Conservation (phyloP, 2,797 vertebrate species). For the Pitangus sulphuratus region DNA sequence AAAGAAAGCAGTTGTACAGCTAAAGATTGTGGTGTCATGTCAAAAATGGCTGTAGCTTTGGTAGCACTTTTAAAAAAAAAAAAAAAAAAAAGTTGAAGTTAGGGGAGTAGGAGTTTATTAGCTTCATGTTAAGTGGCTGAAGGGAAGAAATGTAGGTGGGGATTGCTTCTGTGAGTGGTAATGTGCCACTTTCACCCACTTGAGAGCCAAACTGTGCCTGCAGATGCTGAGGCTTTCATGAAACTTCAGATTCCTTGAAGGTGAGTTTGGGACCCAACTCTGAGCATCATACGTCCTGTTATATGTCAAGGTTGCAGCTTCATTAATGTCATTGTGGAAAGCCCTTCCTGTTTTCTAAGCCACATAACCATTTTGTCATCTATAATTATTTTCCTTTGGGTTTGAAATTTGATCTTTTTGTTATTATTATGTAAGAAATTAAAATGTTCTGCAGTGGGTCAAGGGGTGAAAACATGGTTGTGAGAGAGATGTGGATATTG, state of each 20-base stretch:
- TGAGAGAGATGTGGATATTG: not conserved
- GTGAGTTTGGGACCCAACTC: not conserved
- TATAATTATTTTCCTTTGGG: not conserved
- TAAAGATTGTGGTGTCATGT: rapidly evolving
- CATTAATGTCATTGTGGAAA: not conserved
- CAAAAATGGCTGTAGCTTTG: not conserved
- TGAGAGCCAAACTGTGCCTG: not conserved
- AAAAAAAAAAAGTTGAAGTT: not conserved
- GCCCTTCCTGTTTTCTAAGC: not conserved
- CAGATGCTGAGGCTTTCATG: not conserved
- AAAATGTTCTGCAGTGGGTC: not conserved
- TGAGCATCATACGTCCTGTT: not conserved
- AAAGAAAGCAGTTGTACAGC: not conserved
- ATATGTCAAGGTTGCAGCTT: not conserved
- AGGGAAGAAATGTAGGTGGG: not conserved
- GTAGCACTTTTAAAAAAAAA: not conserved
- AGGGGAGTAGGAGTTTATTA: not conserved
- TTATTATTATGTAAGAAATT: not conserved
- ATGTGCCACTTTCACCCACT: not conserved
- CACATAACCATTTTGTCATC: rapidly evolving
- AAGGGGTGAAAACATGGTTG: not conserved
- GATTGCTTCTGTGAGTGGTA: not conserved
- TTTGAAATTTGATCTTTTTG: not conserved
- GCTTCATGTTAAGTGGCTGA: not conserved
- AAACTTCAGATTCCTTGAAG: not conserved